Percentiles rank a stretch among this genome's conserved stretches.
Evolutionary conservation across 1,140 invertebrate species (phyloP).

Genomic region (Drosophila simulans): DNA sequence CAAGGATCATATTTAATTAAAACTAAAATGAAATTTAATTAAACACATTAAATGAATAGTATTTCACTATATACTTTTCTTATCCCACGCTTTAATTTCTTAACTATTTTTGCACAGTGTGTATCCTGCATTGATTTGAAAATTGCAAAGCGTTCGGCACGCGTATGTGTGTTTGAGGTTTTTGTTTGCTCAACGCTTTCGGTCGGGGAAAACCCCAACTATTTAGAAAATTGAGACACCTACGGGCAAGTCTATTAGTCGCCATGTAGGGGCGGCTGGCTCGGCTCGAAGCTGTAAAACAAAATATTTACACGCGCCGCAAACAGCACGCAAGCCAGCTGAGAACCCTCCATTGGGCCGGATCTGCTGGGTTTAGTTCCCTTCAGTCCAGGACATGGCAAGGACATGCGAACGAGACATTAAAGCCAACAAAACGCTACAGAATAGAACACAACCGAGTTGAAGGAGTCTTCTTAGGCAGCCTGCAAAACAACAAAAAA

Average conservation of each 20-base stretch:
- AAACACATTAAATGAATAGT: neutral
- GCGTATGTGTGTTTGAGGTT: conserved; percentile 27
- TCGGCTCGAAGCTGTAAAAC: conserved; percentile 74
- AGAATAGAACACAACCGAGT: conserved; percentile 14
- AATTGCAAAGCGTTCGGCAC: conserved; percentile 51
- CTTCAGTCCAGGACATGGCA: conserved; percentile 27
- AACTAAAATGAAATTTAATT: too few relatives aligned
- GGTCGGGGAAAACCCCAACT: conserved; percentile 47
- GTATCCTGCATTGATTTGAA: conserved; percentile 63
- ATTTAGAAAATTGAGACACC: conserved; percentile 81
- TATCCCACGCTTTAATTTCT: neutral
- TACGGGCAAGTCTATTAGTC: conserved; percentile 75
- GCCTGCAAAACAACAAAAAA: conserved; percentile 1
- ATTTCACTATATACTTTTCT: neutral
- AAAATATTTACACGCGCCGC: conserved; percentile 80
- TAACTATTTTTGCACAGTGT: conserved; percentile 6
- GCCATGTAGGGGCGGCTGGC: conserved; percentile 24
- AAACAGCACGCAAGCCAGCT: conserved; percentile 59
- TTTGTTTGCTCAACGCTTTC: conserved; percentile 40
- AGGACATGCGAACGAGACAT: conserved; percentile 80
- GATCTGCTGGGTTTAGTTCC: conserved; percentile 3
- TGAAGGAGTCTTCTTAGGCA: conserved; percentile 37
- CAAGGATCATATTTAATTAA: neutral
- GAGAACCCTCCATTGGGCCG: conserved; percentile 20
- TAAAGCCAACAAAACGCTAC: conserved; percentile 65